These are phyloP conservation scores for Drosophila mimica DNA, from an alignment of 2,888 invertebrate genomes.

Conservation along the genomic window DNA sequence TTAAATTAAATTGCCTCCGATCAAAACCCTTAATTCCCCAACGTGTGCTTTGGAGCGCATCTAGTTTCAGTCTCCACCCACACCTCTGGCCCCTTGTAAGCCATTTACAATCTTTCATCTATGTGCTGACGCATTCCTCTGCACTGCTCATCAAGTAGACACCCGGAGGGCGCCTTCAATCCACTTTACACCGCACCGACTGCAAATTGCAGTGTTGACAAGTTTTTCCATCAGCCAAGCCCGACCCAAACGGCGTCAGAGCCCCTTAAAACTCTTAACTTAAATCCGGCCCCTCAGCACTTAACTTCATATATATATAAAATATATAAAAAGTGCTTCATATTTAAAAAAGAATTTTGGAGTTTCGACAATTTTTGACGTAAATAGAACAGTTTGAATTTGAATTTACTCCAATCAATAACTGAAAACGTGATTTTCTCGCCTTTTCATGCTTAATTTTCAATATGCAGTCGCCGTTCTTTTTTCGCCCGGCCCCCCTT, in stretches of 20 bases:
- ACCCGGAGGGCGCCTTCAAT: conserved; percentile 45
- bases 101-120: conserved; percentile 20
- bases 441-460: too few relatives aligned
- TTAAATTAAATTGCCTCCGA: conserved; percentile 9
- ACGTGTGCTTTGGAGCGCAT: conserved; percentile 28
- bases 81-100: conserved; percentile 6
- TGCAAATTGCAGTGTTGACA: conserved; percentile 75
- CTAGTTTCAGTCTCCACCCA: conserved; percentile 5
- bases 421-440: too few relatives aligned
- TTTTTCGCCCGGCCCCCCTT: conserved; percentile 2
- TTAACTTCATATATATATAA: too few relatives aligned
- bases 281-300: neutral
- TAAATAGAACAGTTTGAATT: too few relatives aligned
- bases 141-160: conserved; percentile 53
- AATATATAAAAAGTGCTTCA: too few relatives aligned
- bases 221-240: conserved; percentile 55
- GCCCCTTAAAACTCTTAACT: neutral
- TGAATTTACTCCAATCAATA: too few relatives aligned
- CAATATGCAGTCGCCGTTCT: conserved; percentile 18
- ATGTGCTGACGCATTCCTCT: conserved; percentile 37
- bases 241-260: neutral
- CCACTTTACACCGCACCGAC: conserved; percentile 36
- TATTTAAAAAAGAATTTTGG: too few relatives aligned
- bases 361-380: too few relatives aligned
- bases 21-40: conserved; percentile 29